Percentiles rank a stretch among this genome's conserved stretches.
Conservation (phyloP, 2,888 invertebrate genomes). For the Cataglyphis albicans region DNA sequence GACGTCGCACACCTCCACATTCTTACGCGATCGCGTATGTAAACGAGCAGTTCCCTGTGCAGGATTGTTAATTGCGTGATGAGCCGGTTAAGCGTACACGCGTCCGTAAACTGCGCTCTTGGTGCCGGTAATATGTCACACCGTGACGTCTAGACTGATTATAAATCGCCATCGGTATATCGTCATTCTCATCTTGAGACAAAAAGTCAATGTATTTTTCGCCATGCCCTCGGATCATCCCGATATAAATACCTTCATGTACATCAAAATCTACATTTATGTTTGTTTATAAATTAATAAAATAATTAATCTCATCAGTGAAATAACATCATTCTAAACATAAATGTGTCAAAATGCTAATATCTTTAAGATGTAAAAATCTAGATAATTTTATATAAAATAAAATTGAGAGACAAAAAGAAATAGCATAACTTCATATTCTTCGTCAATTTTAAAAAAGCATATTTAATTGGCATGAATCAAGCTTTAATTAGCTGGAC, state of each 20-base stretch:
- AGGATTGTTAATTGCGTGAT: conserved; percentile 64
- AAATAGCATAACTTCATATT: not conserved
- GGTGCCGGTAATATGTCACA: conserved; percentile 25
- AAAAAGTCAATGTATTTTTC: conserved; percentile 46
- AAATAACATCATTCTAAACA: not conserved
- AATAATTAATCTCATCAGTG: not conserved
- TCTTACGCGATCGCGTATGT: conserved; percentile 61
- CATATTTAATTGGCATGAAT: not conserved
- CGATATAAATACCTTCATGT: not conserved
- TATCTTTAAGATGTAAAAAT: not conserved
- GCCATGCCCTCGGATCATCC: conserved; percentile 51
- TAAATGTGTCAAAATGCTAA: not conserved
- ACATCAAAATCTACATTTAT: not conserved
- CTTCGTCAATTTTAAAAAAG: not conserved
- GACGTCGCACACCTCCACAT: conserved; percentile 68
- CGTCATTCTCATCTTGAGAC: conserved; percentile 52
- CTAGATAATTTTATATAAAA: not conserved
- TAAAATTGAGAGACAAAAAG: not conserved
- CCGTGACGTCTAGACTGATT: conserved; percentile 71
- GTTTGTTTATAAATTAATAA: not conserved
- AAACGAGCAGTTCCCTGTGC: conserved; percentile 64
- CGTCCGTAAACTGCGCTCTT: not conserved
- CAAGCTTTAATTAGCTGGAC: not conserved
- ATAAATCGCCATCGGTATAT: conserved; percentile 73
- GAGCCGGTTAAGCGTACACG: conserved; percentile 48